Conservation (phyloP, 2,113 vertebrate species). For the Grammomys surdaster region DNA sequence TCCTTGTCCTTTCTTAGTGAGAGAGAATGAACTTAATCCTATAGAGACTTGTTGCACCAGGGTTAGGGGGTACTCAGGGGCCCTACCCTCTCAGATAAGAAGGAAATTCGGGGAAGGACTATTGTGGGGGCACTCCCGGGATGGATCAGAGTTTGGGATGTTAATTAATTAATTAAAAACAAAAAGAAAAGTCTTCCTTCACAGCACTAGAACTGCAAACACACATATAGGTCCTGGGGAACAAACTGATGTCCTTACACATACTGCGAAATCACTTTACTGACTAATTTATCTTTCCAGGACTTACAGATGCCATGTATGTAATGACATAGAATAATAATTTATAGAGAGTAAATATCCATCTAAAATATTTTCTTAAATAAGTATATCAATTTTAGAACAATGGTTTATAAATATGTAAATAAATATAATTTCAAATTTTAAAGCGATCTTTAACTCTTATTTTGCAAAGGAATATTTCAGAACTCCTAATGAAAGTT, state of each 20-base stretch:
- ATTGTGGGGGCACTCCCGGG: too few species aligned
- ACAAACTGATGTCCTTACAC: background rate
- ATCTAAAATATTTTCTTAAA: background rate
- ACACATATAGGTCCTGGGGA: background rate
- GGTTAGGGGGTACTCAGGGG: too few species aligned
- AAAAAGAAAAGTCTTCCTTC: background rate
- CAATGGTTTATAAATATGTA: slow-evolving; percentile 61
- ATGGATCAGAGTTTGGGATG: too few species aligned
- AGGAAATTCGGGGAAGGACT: too few species aligned
- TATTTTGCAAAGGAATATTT: slow-evolving; percentile 65
- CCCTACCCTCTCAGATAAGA: too few species aligned
- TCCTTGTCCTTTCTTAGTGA: too few species aligned
- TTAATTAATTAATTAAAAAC: too few species aligned
- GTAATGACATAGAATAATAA: background rate
- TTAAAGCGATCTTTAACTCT: slow-evolving; percentile 61
- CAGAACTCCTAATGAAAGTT: slow-evolving; percentile 58
- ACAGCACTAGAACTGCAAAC: fast-evolving
- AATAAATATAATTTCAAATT: slow-evolving; percentile 65
- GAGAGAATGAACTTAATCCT: too few species aligned
- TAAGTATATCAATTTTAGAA: slow-evolving; percentile 19
- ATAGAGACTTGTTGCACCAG: too few species aligned
- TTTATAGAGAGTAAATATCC: background rate
- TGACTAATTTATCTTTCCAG: background rate
- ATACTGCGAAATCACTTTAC: background rate
- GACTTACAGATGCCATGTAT: background rate